Evolutionary conservation across 2,888 invertebrate genomes (phyloP), one percentile per base, ranked within the genome.

Genomic region (Smittia sp.): DNA sequence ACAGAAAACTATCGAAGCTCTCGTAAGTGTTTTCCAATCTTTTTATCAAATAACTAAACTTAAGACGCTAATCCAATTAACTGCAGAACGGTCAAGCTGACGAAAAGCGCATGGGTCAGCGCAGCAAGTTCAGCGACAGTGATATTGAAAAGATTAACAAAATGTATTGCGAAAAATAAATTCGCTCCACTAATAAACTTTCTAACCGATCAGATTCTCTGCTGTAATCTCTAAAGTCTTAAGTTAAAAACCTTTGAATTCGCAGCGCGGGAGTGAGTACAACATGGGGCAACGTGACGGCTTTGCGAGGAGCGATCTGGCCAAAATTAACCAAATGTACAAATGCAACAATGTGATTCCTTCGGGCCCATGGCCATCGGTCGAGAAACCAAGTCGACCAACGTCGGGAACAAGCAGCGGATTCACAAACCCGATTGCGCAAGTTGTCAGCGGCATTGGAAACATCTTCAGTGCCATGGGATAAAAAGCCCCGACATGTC

Each of bases 11-110:
- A 84, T 84, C 63, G 77, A 88, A 80, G 85, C 86, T 76, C 90
- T 90, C 75, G 89, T 91, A 1, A 90, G 78, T 91, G 91, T 80
- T 89, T 90, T 0, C 84, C 85, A 63, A 86, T 85, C 38, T 90
- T 90, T 1, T 91, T 91, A 80, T 88, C 90, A 0, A 83, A 77
- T 69, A 90, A 90, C 79, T 85, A 86, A 1, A 80, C 20, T 22
- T 62, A 24, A 20, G 13, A 2, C 7, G 1, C 62, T 62, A 62
- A 20, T 32, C 1, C 32, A 27, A 32, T 15, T 65, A 15, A 65
- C 15, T 7, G 38, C 15, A 38, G 32, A 25, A 24, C 1, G 65
- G 38, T n/a, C 24, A 46, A 20, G 25, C 1, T n/a, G n/a, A 20
- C 27, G 18, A 1, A 13, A 25, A 15, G 52, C 25, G 20, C 9